Evolutionary conservation across 2,113 vertebrate species (phyloP).

Genomic region (Rissa tridactyla): DNA sequence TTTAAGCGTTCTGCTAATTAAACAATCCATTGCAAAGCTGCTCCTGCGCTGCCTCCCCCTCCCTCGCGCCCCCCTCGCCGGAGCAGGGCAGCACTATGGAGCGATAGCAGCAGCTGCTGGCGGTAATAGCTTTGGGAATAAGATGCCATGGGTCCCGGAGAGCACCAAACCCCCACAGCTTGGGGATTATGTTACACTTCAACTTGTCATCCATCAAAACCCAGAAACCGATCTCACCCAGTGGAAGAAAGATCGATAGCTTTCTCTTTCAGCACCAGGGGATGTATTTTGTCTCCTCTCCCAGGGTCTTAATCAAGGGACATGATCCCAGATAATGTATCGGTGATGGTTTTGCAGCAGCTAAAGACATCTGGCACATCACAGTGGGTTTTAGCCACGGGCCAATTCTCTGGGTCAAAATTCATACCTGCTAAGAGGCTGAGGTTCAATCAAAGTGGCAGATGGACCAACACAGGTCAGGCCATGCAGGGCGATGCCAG

Average conservation of each 20-base stretch:
- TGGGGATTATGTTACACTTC: slow-evolving; percentile 49
- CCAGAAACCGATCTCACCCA: slow-evolving; percentile 43
- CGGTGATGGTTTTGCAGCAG: not conserved
- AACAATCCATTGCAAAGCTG: slow-evolving; percentile 9
- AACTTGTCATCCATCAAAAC: slow-evolving; percentile 66
- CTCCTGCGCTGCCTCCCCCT: not conserved
- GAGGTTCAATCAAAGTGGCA: not conserved
- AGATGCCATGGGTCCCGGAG: not conserved
- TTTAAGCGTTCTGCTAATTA: slow-evolving; percentile 33
- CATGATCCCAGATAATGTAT: slow-evolving; percentile 41
- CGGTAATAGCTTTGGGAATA: slow-evolving; percentile 44
- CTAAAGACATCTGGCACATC: slow-evolving; percentile 17
- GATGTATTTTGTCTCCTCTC: slow-evolving; percentile 52
- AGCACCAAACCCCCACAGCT: not conserved
- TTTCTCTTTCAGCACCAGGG: slow-evolving; percentile 61
- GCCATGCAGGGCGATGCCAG: not conserved
- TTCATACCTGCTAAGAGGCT: not conserved
- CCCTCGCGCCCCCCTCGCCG: not conserved
- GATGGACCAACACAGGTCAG: not conserved
- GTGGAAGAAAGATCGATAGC: slow-evolving; percentile 65
- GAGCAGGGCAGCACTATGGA: not conserved
- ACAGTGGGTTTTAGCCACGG: slow-evolving; percentile 15
- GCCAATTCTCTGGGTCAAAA: not conserved
- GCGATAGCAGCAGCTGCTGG: not conserved
- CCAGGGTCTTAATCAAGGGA: slow-evolving; percentile 65